Evolutionary conservation across 2,113 vertebrate species (phyloP), one percentile per base, ranked within the genome.

Genomic region (Xiphophorus maculatus): DNA sequence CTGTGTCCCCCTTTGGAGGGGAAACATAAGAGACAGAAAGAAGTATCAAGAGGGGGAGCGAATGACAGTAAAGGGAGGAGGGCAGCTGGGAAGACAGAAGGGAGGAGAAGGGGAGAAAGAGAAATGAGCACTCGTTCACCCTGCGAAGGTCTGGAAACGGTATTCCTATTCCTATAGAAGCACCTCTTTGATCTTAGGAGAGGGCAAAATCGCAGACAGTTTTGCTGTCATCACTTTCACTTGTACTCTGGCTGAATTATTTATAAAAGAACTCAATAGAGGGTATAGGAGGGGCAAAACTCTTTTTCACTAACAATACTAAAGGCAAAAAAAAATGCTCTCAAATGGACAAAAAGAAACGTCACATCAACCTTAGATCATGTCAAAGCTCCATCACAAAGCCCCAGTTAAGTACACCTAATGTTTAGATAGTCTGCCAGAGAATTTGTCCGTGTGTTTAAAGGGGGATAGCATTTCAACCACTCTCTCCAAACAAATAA

Each of bases 211-310:
- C 88, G 90, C 89, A 93, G 90, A 94, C 92, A 93, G 92, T 94
- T 94, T 94, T 93, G 92, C 93, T 93, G 93, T 93, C 92, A 95
- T 94, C 93, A 92, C 92, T 93, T 94, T 94, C 92, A 94, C 93
- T 93, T 91, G 92, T 91, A 89, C 92, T 89, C 87, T 35, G 69
- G 78, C 87, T 95, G 93, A 95, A 95, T 95, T 94, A 95, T 95
- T 95, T 94, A 95, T 94, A 90, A 93, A 95, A 93, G 93, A 90
- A 93, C 93, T 94, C 92, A 90, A 93, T 90, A 88, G 92, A 93
- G 84, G 85, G 89, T 89, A 89, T 83, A 87, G 86, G 90, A 93
- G 88, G 92, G 92, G 89, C 90, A 93, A 93, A 93, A 91, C 84
- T 86, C 77, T 87, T 91, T 93, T 73, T 90, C 81, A 84, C 83